A percentile compares a stretch with the other conserved stretches of the same genome.
Conservation (phyloP, 2,797 vertebrate genomes). For the Lacerta viridis region DNA sequence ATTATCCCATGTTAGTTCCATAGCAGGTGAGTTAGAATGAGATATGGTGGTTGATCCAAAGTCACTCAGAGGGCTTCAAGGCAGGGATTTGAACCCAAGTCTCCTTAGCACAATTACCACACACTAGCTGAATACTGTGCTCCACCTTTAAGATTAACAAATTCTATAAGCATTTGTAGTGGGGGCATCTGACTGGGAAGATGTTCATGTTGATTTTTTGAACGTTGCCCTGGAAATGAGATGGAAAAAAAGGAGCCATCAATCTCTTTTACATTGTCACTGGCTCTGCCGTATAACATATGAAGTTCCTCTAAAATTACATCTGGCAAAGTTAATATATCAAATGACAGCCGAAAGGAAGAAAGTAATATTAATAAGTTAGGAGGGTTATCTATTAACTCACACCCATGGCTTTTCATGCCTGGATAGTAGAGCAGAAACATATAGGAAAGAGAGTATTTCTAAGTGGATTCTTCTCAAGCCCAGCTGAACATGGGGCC, state of each 20-base stretch:
- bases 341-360: slow-evolving; percentile 30
- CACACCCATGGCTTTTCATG: slow-evolving; percentile 22
- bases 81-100: background rate
- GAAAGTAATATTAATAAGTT: slow-evolving; percentile 62
- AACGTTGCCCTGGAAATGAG: background rate
- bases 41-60: background rate
- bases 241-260: background rate
- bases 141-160: background rate
- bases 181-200: background rate
- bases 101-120: background rate
- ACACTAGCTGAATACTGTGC: background rate
- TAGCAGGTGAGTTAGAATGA: background rate
- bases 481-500: background rate
- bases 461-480: slow-evolving; percentile 20
- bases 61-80: background rate
- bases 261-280: background rate
- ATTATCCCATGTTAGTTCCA: background rate
- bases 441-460: accelerated
- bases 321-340: slow-evolving; percentile 44
- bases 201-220: background rate
- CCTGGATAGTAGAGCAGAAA: slow-evolving; percentile 20
- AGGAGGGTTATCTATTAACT: slow-evolving; percentile 43
- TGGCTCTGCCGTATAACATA: background rate
- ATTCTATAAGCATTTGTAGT: background rate
- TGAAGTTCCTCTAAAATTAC: background rate